Conservation (phyloP, 2,888 invertebrate species). For the Lepidochitona cinerea region DNA sequence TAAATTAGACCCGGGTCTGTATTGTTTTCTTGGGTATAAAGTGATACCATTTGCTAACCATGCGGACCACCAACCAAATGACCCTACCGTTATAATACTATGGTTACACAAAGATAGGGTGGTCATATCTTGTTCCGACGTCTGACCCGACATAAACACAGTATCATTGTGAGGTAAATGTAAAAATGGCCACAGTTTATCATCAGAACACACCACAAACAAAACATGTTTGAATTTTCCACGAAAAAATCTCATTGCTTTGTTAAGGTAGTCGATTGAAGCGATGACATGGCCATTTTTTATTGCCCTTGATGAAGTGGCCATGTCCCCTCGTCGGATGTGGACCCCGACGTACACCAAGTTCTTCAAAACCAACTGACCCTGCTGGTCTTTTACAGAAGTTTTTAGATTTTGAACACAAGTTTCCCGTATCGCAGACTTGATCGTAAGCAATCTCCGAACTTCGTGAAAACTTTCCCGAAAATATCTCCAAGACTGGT, state of each 20-base stretch:
- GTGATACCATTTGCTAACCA: slow-evolving; percentile 2
- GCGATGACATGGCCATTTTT: not conserved
- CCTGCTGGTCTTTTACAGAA: not conserved
- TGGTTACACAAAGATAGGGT: slow-evolving; percentile 2
- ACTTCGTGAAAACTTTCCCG: not conserved
- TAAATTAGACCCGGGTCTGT: not conserved
- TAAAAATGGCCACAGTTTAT: not conserved
- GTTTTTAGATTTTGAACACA: not conserved
- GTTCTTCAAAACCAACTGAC: not conserved
- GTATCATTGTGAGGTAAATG: not conserved
- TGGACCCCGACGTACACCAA: not conserved
- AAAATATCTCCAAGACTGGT: slow-evolving; percentile 5
- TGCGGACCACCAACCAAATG: slow-evolving; percentile 3
- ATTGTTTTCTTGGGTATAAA: not conserved
- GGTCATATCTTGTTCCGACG: not conserved
- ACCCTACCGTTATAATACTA: not conserved
- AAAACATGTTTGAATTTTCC: not conserved
- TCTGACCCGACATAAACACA: not conserved
- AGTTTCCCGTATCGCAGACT: not conserved
- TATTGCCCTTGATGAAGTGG: too few relatives aligned
- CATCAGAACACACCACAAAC: not conserved
- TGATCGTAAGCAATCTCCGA: not conserved
- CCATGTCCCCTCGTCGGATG: not conserved
- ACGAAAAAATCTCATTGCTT: not conserved
- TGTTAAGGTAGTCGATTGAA: not conserved